Evolutionary conservation across 2,113 vertebrate genomes (phyloP).

Genomic region (Euleptes europaea): DNA sequence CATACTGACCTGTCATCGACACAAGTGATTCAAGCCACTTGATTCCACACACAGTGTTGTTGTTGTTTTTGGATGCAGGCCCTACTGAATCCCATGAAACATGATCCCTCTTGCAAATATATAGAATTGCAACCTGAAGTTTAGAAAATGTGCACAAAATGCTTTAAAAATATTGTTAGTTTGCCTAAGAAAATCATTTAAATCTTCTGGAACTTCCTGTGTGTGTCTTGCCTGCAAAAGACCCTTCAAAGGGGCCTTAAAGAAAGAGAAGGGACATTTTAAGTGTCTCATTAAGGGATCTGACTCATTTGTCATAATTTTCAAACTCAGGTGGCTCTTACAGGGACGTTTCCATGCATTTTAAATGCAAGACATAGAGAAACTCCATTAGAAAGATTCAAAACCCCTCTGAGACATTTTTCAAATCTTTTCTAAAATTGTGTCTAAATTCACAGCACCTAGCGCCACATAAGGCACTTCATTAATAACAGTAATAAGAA

Average conservation of each 20-base stretch:
- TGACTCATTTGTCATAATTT: neutral
- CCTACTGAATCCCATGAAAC: neutral
- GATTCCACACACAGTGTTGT: too few relatives aligned
- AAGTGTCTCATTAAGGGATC: neutral
- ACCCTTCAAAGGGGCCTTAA: neutral
- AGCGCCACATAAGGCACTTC: neutral
- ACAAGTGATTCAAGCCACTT: neutral
- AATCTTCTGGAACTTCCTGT: neutral
- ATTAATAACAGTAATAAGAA: neutral
- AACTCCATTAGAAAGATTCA: neutral
- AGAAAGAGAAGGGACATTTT: neutral
- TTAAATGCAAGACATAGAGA: neutral
- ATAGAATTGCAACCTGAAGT: neutral
- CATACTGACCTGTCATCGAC: neutral
- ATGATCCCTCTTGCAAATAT: neutral
- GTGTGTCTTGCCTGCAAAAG: neutral
- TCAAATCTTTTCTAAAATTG: neutral
- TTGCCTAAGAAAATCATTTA: neutral
- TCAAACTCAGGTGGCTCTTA: neutral
- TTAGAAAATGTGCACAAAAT: too few relatives aligned
- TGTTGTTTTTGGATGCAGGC: too few relatives aligned
- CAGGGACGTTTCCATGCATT: neutral
- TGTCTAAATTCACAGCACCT: neutral
- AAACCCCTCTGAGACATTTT: neutral
- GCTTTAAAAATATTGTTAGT: neutral